Base-by-base conservation (phyloP, 2,888 invertebrate species). In the Serripes groenlandicus region DNA sequence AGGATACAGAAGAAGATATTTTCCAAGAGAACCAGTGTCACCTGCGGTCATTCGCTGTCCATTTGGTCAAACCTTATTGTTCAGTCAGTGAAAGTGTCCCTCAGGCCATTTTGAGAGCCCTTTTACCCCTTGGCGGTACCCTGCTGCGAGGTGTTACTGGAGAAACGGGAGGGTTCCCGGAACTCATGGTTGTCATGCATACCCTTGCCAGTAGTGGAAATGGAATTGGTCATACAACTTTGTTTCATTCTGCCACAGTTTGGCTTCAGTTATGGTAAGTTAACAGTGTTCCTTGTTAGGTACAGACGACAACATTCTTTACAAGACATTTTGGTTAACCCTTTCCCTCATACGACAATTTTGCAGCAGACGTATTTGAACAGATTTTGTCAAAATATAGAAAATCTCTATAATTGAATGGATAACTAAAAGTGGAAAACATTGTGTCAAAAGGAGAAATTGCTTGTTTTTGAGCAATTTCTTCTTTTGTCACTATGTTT, bases 131-230 rank as follows among this genome's bases (percentile, higher is more conserved):
- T 89, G 97, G 97, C 0, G 96, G 96, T 60, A 96, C 96, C 37
- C 95, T 97, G 78, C 94, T 97, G 26, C 96, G 92, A 26, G 77
- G 77, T 18, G 70, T 71, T 66, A 83, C 68, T 62, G 82, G 68
- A 3, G 85, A 81, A 68, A 71, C 75, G 7, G 62, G 78, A 7
- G 85, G 77, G n/a, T 97, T 97, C 92, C 96, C 97, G 0, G 97
- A 97, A 91, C 95, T 97, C 9, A 96, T 97, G 95, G 95, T 96
- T 78, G 96, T 97, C 4, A 97, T 97, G 97, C 96, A 97, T 1
- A 97, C 96, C 68, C 94, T 99, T 87, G 98, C 98, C 0, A 98
- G 98, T 94, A 97, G 97, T 28, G 97, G 97, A 28, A 96, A 96
- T 4, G 97, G 97, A 34, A 95, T 96, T 64, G 98, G 98, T 0